Percentiles rank a stretch among this genome's conserved stretches.
These are phyloP conservation scores for Celastrina argiolus DNA, from an alignment of 2,888 invertebrate species.

Conservation along the genomic window DNA sequence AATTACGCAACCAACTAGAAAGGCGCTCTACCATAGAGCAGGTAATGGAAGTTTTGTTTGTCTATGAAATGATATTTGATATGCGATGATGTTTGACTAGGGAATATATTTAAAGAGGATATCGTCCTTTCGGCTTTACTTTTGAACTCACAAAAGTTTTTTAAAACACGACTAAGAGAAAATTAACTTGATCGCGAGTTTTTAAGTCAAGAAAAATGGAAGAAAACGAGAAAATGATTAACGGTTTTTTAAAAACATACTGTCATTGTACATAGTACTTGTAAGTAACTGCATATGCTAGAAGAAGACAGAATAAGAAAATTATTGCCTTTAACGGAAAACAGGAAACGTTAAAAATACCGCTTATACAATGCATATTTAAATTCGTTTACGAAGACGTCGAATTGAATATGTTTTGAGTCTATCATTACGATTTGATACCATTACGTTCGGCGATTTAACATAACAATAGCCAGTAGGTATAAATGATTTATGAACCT, in stretches of 20 bases:
- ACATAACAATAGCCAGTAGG: conserved; percentile 30
- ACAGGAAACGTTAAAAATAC: conserved; percentile 25
- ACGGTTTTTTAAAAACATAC: not conserved
- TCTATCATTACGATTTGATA: conserved; percentile 27
- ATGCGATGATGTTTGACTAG: conserved; percentile 6
- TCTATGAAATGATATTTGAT: conserved; percentile 11
- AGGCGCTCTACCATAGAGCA: conserved; percentile 3
- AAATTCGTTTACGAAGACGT: conserved; percentile 31
- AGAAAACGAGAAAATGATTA: not conserved
- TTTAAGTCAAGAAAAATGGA: not conserved
- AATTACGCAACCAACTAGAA: not conserved
- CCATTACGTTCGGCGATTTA: conserved; percentile 26
- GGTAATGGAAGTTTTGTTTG: conserved; percentile 8
- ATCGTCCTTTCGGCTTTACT: not conserved
- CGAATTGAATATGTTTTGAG: conserved; percentile 31
- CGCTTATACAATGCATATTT: conserved; percentile 28
- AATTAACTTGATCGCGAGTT: not conserved
- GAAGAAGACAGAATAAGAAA: conserved; percentile 36
- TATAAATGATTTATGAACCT: conserved; percentile 27
- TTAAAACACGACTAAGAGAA: not conserved
- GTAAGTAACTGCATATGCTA: not conserved
- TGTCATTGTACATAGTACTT: conserved; percentile 34
- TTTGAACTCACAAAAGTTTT: not conserved
- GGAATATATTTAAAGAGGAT: conserved; percentile 15
- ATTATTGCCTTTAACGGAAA: conserved; percentile 25